phyloP scores from a whole-genome alignment of 2,113 vertebrate species.

The Caloenas nicobarica region DNA sequence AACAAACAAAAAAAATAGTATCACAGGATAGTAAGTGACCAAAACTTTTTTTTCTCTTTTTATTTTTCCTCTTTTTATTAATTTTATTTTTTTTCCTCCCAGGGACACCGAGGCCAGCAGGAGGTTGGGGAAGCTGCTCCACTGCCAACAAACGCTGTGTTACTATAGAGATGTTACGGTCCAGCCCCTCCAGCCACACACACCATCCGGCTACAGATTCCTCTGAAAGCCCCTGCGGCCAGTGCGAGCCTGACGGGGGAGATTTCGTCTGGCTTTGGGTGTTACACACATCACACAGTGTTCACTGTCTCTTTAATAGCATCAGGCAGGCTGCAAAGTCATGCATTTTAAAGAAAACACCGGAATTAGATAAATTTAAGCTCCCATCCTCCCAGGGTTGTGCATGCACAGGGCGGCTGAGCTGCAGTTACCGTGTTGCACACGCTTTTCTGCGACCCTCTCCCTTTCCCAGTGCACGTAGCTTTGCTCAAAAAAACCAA shows the following conservation, averaged over 20 bases:
- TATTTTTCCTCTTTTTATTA: too few species aligned
- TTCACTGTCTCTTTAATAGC: accelerated
- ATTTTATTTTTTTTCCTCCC: accelerated
- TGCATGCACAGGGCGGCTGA: accelerated
- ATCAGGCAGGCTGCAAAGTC: background rate
- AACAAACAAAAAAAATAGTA: background rate
- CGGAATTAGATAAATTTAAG: accelerated
- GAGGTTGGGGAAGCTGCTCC: background rate
- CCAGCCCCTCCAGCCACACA: accelerated
- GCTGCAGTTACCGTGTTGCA: background rate
- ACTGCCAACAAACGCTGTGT: background rate
- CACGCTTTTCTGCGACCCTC: accelerated
- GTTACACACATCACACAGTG: background rate
- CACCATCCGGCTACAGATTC: accelerated
- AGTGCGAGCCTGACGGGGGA: accelerated
- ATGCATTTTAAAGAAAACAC: accelerated
- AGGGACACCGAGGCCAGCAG: background rate
- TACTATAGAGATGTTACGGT: background rate
- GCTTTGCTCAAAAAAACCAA: too few species aligned
- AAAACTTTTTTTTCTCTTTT: background rate
- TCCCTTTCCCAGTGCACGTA: accelerated
- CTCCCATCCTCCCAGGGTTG: accelerated
- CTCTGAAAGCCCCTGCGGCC: background rate
- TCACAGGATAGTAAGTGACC: background rate
- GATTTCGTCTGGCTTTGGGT: background rate